Conservation (phyloP, 2,113 vertebrate genomes). For the Hyla sarda region DNA sequence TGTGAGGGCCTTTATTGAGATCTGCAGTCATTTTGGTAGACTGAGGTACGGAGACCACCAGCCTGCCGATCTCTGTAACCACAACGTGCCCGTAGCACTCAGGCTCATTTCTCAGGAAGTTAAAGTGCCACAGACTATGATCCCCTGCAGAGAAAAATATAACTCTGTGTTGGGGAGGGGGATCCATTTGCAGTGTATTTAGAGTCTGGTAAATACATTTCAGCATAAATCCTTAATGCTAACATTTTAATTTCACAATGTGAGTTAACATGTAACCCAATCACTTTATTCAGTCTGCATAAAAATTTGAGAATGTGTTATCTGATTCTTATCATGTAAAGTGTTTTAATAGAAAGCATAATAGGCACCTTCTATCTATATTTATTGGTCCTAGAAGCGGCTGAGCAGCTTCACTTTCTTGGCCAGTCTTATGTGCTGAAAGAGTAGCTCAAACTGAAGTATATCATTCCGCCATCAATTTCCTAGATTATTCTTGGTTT, state of each 20-base stretch:
- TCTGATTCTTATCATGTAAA: background rate
- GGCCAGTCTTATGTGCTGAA: background rate
- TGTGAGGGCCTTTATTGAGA: background rate
- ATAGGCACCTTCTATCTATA: background rate
- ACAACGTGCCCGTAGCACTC: slow-evolving; percentile 29
- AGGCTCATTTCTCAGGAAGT: background rate
- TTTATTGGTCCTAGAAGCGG: background rate
- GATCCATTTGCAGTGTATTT: slow-evolving; percentile 22
- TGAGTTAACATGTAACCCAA: slow-evolving; percentile 21
- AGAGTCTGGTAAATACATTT: slow-evolving; percentile 52
- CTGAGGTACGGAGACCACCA: background rate
- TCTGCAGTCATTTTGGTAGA: background rate
- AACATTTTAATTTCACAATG: slow-evolving; percentile 20
- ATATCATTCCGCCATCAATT: background rate
- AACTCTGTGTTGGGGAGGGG: slow-evolving; percentile 23
- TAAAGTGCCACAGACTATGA: slow-evolving; percentile 21
- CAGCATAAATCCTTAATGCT: slow-evolving; percentile 1
- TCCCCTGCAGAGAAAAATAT: background rate
- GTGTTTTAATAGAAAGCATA: background rate
- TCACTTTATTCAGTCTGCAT: slow-evolving; percentile 41
- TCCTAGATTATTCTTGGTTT: background rate
- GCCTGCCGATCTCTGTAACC: slow-evolving; percentile 15
- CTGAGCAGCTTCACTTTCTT: background rate
- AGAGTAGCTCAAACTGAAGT: background rate
- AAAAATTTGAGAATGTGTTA: background rate